Base-by-base conservation (phyloP, 2,888 invertebrate species). In the Melikaiella ostensackeni region DNA sequence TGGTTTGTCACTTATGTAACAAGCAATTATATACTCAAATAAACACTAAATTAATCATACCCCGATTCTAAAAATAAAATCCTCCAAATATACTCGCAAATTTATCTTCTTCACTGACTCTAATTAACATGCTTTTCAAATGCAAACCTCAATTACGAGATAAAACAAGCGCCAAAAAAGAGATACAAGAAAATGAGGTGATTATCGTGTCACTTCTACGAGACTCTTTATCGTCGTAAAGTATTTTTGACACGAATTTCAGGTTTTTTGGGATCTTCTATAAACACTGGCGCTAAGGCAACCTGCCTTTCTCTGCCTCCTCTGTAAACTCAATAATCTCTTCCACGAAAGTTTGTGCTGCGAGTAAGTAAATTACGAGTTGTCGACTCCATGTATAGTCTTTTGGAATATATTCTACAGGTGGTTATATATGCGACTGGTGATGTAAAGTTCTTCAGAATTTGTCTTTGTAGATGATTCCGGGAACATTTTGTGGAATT, bases 351-450 rank as follows among this genome's bases (percentile, higher is more conserved):
- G 79, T 80, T 80, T 81, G 80, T 80, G 77, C 80, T 75, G 79
- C 80, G 79, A 80, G 79, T 81, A 80, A 80, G 81, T 80, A 81
- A 81, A 81, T 81, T 80, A 80, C 79, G 81, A 81, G 81, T 81
- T 80, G 77, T 77, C 79, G 77, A 79, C 79, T 81, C 46, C 27
- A 46, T 46, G 42, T 66, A 42, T 38, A 66, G 66, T 66, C 27
- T 66, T 27, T 46, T 27, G 42, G 42, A 42, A 70, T 70, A 27
- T 46, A 42, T 27, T 66, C 66, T 70, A 70, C 66, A 70, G 66
- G 66, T 70, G 66, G 66, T 70, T 70, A 70, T 70, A 50, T 27
- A 70, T 46, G n/a, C 30, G n/a, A 70, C 27, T 70, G 30, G 33
- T 70, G 50, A 70, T 50, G 70, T 50, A 30, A 70, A 70, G 50